These are phyloP conservation scores for Catocala fraxini DNA, from an alignment of 2,888 invertebrate genomes.

Conservation along the genomic window DNA sequence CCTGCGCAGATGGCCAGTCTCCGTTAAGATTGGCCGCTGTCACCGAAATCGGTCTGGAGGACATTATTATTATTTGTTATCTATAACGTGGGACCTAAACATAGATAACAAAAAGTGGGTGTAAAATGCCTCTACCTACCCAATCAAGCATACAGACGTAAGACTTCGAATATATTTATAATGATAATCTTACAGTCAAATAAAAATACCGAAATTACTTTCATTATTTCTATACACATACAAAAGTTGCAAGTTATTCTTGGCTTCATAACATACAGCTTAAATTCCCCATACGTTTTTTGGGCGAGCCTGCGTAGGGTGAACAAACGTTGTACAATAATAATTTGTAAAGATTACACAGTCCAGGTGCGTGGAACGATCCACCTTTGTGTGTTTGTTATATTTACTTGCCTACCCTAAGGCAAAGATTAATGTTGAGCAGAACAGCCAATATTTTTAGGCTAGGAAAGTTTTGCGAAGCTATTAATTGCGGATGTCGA, in stretches of 20 bases:
- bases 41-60: too few species aligned
- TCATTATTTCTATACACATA: background rate
- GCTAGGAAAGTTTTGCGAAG: slow-evolving; percentile 3
- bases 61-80: too few species aligned
- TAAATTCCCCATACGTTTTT: slow-evolving; percentile 25
- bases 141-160: too few species aligned
- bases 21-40: too few species aligned
- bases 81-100: too few species aligned
- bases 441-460: slow-evolving; percentile 8
- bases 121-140: too few species aligned
- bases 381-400: slow-evolving; percentile 41
- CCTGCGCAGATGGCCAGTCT: too few species aligned
- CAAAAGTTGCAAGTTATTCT: background rate
- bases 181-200: too few species aligned
- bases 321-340: slow-evolving; percentile 37
- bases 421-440: slow-evolving; percentile 39
- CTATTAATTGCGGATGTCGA: background rate
- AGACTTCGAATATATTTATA: too few species aligned
- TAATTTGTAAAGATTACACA: slow-evolving; percentile 55
- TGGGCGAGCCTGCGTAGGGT: slow-evolving; percentile 6
- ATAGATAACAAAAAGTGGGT: too few species aligned
- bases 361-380: slow-evolving; percentile 51
- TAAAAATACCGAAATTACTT: too few species aligned
- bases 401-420: slow-evolving; percentile 34
- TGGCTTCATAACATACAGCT: slow-evolving; percentile 1